Base-by-base conservation (phyloP, 2,888 invertebrate species). In the Linyphia triangularis region DNA sequence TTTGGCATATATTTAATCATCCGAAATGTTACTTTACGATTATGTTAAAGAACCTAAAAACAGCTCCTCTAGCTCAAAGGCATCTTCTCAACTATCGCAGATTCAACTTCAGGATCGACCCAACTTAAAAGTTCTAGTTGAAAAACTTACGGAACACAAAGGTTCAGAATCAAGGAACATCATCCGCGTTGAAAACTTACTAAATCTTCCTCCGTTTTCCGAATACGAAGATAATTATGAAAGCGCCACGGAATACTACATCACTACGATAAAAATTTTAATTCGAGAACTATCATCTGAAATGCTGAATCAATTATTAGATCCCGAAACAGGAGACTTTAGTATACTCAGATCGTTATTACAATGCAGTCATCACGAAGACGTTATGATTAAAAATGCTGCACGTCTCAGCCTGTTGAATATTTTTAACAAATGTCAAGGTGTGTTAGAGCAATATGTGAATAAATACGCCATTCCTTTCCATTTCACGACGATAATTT, bases 331-430 rank as follows among this genome's bases (percentile, higher is more conserved):
- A 37, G 26, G 61, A 40, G 30, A 26, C 7, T 77, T 61, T 26
- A 40, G 59, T 0, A 10, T 85, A 10, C 40, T 85, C 4, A 26
- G 69, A 40, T 24, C 30, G n/a, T 43, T 85, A 1, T 19, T 69
- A 22, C 30, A 77, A 19, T 77, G 61, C 13, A 77, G 40, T 22
- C 33, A 77, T 28, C 70, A 85, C 19, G 13, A 40, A 24, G 77
- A 85, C 19, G 22, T 40, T 22, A 69, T 85, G 85, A 61, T 85
- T 22, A 51, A 57, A 40, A 85, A 69, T 77, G 59, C 77, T n/a
- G 77, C 77, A 13, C 67, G 69, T 13, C 37, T 85, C 2, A 26
- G 77, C 16, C 33, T 85, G 16, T 37, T 85, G 13, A 57, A 24
- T 26, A 28, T 85, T 9, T 70, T 85, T 5, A 67, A 85, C 13